Percentiles rank a stretch among this genome's conserved stretches.
phyloP scores from a whole-genome alignment of 1,140 invertebrate species.

The Orussus abietinus region DNA sequence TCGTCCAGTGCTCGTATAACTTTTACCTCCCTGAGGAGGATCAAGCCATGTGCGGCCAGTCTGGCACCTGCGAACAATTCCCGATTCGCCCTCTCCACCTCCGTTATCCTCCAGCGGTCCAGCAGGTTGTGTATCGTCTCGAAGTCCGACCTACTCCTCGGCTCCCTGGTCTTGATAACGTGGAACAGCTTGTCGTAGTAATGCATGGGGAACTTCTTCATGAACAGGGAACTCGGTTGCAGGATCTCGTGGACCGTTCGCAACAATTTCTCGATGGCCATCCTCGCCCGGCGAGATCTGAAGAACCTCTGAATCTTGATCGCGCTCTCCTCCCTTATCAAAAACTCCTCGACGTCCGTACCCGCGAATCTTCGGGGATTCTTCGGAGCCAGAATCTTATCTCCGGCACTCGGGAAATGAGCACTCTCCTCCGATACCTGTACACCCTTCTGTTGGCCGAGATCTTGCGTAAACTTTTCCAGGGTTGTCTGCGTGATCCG shows the following conservation, averaged over 20 bases:
- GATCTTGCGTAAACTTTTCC: too few relatives aligned
- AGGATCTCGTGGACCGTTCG: background rate
- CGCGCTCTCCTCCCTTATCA: constrained; percentile 20
- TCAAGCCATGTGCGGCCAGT: constrained; percentile 58
- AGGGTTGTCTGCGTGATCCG: too few relatives aligned
- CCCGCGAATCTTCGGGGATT: too few relatives aligned
- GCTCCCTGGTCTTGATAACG: too few relatives aligned
- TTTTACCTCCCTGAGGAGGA: constrained; percentile 65
- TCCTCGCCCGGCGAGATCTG: constrained; percentile 21
- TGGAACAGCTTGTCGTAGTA: constrained; percentile 53
- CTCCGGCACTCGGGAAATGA: too few relatives aligned
- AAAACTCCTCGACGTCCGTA: background rate
- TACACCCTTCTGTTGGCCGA: too few relatives aligned
- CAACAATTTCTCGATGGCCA: background rate
- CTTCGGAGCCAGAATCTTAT: too few relatives aligned
- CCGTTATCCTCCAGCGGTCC: constrained; percentile 64
- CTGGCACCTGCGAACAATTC: constrained; percentile 57
- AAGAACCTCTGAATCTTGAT: constrained; percentile 45
- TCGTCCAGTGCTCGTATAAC: constrained; percentile 62
- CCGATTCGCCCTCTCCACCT: constrained; percentile 57
- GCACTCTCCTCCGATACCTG: too few relatives aligned
- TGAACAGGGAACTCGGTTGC: background rate
- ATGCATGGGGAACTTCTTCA: background rate
- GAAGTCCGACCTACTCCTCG: constrained; percentile 61
- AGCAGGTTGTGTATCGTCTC: constrained; percentile 61